phyloP scores from a whole-genome alignment of 2,888 invertebrate genomes.

The Cordylochernes scorpioides region DNA sequence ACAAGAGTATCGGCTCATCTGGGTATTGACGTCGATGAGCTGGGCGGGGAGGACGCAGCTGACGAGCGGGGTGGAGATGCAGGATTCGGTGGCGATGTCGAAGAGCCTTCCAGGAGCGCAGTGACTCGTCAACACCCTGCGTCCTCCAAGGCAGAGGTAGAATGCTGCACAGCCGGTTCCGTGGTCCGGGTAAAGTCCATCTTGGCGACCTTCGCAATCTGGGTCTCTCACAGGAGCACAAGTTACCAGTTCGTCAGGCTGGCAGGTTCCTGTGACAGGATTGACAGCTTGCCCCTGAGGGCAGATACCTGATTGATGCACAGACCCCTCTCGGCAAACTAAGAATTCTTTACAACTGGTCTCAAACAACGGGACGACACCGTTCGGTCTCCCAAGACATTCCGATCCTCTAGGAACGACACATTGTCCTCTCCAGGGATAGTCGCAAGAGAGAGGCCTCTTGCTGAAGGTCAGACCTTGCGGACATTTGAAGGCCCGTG shows the following conservation, averaged over 20 bases:
- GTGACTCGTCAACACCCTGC: slow-evolving; percentile 4
- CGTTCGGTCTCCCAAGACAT: slow-evolving; percentile 7
- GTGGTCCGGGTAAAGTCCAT: slow-evolving; percentile 11
- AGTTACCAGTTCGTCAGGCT: slow-evolving; percentile 7
- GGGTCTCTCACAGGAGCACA: slow-evolving; percentile 6
- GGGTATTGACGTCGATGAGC: slow-evolving; percentile 3
- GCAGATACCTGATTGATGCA: slow-evolving; percentile 9
- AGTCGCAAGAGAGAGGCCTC: slow-evolving; percentile 8
- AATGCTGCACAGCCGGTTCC: slow-evolving; percentile 11
- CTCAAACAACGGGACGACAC: slow-evolving; percentile 8
- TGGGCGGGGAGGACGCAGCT: slow-evolving; percentile 3
- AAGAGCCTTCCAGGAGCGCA: slow-evolving; percentile 8
- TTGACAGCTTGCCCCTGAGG: slow-evolving; percentile 8
- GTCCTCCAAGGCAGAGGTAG: slow-evolving; percentile 8
- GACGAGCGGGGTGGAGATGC: slow-evolving; percentile 9
- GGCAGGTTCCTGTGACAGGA: slow-evolving; percentile 6
- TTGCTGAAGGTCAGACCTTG: slow-evolving; percentile 7
- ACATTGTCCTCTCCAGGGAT: slow-evolving; percentile 4
- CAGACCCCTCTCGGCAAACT: slow-evolving; percentile 6
- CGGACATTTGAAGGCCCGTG: slow-evolving; percentile 10
- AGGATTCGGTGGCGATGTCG: slow-evolving; percentile 9
- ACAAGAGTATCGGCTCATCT: slow-evolving; percentile 6
- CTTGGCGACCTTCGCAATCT: slow-evolving; percentile 5
- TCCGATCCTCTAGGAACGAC: slow-evolving; percentile 2
- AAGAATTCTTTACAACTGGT: slow-evolving; percentile 8